Percentiles rank a stretch among this genome's conserved stretches.
Evolutionary conservation across 2,888 invertebrate species (phyloP).

Genomic region (Salpingus planirostris): DNA sequence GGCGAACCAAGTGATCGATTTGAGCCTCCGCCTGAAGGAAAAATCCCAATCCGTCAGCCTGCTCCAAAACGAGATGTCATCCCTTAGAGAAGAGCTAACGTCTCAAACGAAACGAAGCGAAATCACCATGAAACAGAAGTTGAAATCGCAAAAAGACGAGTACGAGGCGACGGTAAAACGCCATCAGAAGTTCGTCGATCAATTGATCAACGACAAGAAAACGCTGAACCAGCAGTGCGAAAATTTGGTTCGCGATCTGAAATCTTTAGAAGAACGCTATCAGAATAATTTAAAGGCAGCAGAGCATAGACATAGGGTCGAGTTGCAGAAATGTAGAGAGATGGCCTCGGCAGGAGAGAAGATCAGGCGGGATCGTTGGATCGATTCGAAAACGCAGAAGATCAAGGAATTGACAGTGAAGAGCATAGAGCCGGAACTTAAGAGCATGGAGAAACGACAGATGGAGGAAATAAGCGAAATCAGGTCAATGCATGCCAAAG

Average conservation of each 20-base stretch:
- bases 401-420: slow-evolving; percentile 84
- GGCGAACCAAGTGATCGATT: slow-evolving; percentile 52
- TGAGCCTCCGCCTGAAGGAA: slow-evolving; percentile 53
- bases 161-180: slow-evolving; percentile 65
- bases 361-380: slow-evolving; percentile 66
- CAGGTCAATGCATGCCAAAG: slow-evolving; percentile 55
- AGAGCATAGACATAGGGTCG: slow-evolving; percentile 67
- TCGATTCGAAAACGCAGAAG: slow-evolving; percentile 74
- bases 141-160: slow-evolving; percentile 57
- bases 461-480: slow-evolving; percentile 62
- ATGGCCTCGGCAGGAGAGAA: slow-evolving; percentile 72
- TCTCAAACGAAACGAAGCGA: slow-evolving; percentile 39
- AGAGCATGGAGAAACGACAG: slow-evolving; percentile 62
- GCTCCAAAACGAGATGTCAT: slow-evolving; percentile 51
- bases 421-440: slow-evolving; percentile 76
- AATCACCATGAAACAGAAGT: slow-evolving; percentile 38
- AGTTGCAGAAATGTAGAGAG: slow-evolving; percentile 65
- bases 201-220: slow-evolving; percentile 71
- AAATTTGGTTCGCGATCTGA: slow-evolving; percentile 54
- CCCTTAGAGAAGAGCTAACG: slow-evolving; percentile 46
- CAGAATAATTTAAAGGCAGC: slow-evolving; percentile 56
- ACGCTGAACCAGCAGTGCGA: slow-evolving; percentile 66
- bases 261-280: slow-evolving; percentile 57
- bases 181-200: slow-evolving; percentile 77
- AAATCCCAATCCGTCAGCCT: slow-evolving; percentile 50